Evolutionary conservation across 2,888 invertebrate species (phyloP).

Genomic region (Protonemura montana): DNA sequence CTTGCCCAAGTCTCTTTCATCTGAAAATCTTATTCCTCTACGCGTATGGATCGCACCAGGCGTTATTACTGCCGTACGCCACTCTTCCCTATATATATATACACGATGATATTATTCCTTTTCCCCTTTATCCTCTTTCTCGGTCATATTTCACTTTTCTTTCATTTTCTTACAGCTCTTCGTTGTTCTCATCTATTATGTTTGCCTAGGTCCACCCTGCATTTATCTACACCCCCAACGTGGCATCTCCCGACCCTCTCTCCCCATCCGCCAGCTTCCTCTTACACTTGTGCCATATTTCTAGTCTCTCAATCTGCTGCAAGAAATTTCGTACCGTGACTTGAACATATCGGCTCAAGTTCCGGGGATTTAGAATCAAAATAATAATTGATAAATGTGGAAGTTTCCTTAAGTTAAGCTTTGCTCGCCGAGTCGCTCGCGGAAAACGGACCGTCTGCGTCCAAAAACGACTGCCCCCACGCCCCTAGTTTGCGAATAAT

Average conservation of each 20-base stretch:
- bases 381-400: not conserved
- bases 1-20: constrained; percentile 15
- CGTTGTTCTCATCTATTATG: constrained; percentile 48
- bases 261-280: not conserved
- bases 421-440: not conserved
- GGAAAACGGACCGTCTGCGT: not conserved
- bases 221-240: constrained; percentile 37
- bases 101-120: not conserved
- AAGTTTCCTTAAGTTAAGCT: not conserved
- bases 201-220: constrained; percentile 44
- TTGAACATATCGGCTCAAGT: constrained; percentile 36
- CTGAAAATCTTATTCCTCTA: constrained; percentile 16
- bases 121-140: not conserved
- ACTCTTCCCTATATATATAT: constrained; percentile 19
- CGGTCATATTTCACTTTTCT: constrained; percentile 48
- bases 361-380: not conserved
- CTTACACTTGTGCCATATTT: constrained; percentile 35
- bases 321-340: not conserved
- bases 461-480: not conserved
- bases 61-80: not conserved
- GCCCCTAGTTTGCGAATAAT: not conserved
- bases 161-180: constrained; percentile 47
- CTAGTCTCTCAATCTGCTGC: constrained; percentile 31
- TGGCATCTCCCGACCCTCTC: not conserved
- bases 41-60: not conserved